A percentile compares a stretch with the other conserved stretches of the same genome.
These are phyloP conservation scores for Neuroscelio doddi DNA, from an alignment of 2,888 invertebrate genomes.

Conservation along the genomic window DNA sequence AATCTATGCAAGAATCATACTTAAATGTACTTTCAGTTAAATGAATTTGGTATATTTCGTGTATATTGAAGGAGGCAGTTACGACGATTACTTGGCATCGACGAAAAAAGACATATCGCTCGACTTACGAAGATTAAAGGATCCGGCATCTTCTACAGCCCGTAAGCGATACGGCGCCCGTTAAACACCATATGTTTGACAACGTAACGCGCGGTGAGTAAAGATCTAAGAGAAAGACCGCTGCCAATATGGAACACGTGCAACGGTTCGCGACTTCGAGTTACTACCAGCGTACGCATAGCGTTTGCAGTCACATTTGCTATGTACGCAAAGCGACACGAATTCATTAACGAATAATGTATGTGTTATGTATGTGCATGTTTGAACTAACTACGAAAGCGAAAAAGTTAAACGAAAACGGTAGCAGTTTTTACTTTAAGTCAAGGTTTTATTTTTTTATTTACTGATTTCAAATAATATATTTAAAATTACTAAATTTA, in stretches of 20 bases:
- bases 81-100: conserved; percentile 53
- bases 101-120: conserved; percentile 56
- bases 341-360: conserved; percentile 41
- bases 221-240: conserved; percentile 62
- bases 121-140: conserved; percentile 61
- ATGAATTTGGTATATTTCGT: neutral
- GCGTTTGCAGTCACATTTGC: conserved; percentile 34
- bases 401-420: no score
- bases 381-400: neutral
- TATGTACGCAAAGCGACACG: conserved; percentile 31
- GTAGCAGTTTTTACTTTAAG: no score
- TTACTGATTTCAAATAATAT: neutral
- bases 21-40: no score
- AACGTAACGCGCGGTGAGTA: conserved; percentile 65
- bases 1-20: no score
- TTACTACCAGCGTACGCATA: conserved; percentile 38
- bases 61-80: conserved; percentile 38
- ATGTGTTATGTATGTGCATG: conserved; percentile 4
- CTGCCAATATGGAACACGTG: conserved; percentile 62
- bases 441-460: no score
- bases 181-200: conserved; percentile 69
- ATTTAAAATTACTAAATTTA: no score
- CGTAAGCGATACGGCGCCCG: conserved; percentile 62
- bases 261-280: conserved; percentile 54
- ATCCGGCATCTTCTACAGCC: conserved; percentile 53